Conservation (phyloP, 2,888 invertebrate species). For the Lumbricus terrestris region DNA sequence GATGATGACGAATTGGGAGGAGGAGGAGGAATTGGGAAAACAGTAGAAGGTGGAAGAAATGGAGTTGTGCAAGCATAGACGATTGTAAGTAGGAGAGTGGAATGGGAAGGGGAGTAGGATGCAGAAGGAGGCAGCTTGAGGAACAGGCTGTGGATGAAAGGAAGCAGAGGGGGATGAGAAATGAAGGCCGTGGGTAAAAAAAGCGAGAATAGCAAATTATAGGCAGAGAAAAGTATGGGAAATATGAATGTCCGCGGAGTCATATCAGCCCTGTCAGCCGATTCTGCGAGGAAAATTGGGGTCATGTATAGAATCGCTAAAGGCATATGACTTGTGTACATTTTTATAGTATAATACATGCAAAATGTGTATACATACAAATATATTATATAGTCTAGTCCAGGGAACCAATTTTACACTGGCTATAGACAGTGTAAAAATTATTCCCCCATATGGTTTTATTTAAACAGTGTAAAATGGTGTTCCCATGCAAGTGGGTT, state of each 20-base stretch:
- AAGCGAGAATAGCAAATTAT: too few species aligned
- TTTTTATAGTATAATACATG: too few species aligned
- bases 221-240: not conserved
- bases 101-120: too few species aligned
- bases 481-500: too few species aligned
- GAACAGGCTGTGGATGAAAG: constrained; percentile 3
- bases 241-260: not conserved
- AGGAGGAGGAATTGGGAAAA: too few species aligned
- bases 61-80: not conserved
- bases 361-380: too few species aligned
- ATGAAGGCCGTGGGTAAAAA: not conserved
- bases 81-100: not conserved
- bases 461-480: too few species aligned
- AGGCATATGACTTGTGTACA: not conserved
- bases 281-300: not conserved
- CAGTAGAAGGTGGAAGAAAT: not conserved
- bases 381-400: too few species aligned
- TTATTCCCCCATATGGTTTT: too few species aligned
- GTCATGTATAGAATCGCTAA: not conserved
- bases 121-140: not conserved
- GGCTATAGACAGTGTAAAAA: too few species aligned
- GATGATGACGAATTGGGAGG: not conserved
- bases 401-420: too few species aligned
- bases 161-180: not conserved
- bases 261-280: not conserved